Base-by-base conservation (phyloP, 2,888 invertebrate genomes). In the Antheraea assamensis region DNA sequence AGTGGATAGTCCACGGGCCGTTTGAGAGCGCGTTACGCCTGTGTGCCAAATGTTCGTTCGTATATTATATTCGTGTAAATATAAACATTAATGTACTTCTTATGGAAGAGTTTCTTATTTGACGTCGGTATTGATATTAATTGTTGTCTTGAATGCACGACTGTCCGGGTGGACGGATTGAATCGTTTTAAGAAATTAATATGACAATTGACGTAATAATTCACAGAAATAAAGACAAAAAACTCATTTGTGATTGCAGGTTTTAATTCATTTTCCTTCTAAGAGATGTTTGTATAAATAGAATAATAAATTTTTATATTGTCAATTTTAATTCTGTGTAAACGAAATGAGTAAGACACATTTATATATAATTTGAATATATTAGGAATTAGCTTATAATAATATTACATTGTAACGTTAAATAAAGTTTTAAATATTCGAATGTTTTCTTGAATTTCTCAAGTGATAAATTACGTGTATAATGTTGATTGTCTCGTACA, bases 41-140 rank as follows among this genome's bases (percentile, higher is more conserved):
- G 88, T 91, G 93, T 94, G 94, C 94, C 93, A 94, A 94, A 92
- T 89, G 90, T 90, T 87, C 86, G 87, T 89, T 84, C 86, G 85
- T 87, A 82, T 83, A 81, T 42, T 42, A 42, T 82, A 68, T 35
- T 55, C 70, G 82, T 91, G 89, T 90, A 91, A 85, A 91, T 90
- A 91, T 85, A 83, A 84, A 83, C 78, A 82, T 84, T 83, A 85
- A 84, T 78, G 42, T 42, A 80, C 87, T 85, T 84, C 80, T 80
- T 85, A 85, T 88, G 86, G 77, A 79, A 78, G 81, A 79, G 81
- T 85, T 85, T 81, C 81, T 87, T 81, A 79, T 83, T 83, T 83
- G 80, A 81, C 83, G 81, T 84, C 85, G 83, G 83, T 87, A 87
- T 86, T 86, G 87, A 84, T 86, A 82, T 80, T 79, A 79, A 82